Evolutionary conservation across 1,140 invertebrate species (phyloP).

Genomic region (Anastrepha ludens): DNA sequence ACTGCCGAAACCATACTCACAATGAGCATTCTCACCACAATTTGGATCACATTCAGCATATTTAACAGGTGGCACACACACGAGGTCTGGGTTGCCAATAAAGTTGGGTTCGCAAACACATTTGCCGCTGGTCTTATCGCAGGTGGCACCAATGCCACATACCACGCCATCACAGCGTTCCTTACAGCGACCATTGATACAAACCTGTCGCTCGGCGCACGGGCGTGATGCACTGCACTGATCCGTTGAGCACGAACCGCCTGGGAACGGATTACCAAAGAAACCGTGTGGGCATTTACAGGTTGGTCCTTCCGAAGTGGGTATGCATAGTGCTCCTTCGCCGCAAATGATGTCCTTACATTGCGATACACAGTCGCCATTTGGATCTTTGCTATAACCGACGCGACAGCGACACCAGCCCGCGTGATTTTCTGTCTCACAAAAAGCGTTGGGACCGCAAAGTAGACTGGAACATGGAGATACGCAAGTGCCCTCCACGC

Average conservation of each 20-base stretch:
- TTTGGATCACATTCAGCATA: constrained; percentile 86
- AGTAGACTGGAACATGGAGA: constrained; percentile 87
- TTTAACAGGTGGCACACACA: constrained; percentile 90
- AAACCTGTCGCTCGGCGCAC: constrained; percentile 86
- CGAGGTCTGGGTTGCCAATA: constrained; percentile 89
- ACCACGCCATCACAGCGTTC: constrained; percentile 88
- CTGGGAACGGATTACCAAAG: constrained; percentile 92
- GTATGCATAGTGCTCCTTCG: constrained; percentile 88
- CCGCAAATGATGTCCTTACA: constrained; percentile 89
- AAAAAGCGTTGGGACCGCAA: constrained; percentile 90
- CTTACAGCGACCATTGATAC: constrained; percentile 89
- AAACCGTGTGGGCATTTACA: constrained; percentile 91
- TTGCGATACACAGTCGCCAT: constrained; percentile 86
- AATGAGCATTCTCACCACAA: constrained; percentile 90
- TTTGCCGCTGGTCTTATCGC: constrained; percentile 85
- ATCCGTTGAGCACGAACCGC: constrained; percentile 86
- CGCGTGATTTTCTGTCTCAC: constrained; percentile 90
- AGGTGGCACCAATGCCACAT: constrained; percentile 88
- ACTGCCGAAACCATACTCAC: constrained; percentile 83
- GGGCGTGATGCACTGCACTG: constrained; percentile 85
- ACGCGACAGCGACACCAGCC: constrained; percentile 90
- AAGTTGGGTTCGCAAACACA: constrained; percentile 92
- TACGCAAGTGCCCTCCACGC: constrained; percentile 84
- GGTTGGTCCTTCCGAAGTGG: constrained; percentile 88
- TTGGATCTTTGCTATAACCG: constrained; percentile 84